Base-by-base conservation (phyloP, 2,113 vertebrate genomes). In the Desmodus rotundus region DNA sequence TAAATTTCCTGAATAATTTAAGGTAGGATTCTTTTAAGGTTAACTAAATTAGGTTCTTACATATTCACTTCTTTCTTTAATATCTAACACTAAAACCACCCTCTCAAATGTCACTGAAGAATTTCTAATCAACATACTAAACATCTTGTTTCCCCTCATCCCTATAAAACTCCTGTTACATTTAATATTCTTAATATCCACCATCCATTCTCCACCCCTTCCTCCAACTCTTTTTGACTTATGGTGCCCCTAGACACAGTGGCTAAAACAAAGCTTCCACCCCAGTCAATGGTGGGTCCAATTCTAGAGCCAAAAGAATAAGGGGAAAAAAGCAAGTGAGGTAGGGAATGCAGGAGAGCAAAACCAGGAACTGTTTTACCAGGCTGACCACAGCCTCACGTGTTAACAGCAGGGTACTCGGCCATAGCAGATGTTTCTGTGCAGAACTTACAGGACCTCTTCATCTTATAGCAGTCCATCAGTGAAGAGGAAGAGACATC, bases 141-240 rank as follows among this genome's bases (percentile, higher is more conserved):
- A 43, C 73, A 5, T 14, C 13, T 13, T 26, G 0, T 85, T 54
- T 6, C 50, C 41, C 43, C 6, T 70, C 28, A 43, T 17, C 4
- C 31, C 28, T 45, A 8, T 22, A 43, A 45, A 14, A 38, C 28
- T 81, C 33, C 45, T n/a, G 22, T 12, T 84, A 4, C 67, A 38
- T 22, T 76, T n/a, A 68, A 24, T 38, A 84, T 43, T 50, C 12
- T 45, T 28, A 9, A 31, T 20, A 72, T 50, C 33, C 16, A 78
- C 24, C 41, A n/a, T 19, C 16, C 5, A n/a, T 4, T 68, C 16
- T n/a, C 33, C 6, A 87, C 0, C 2, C 4, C 1, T 0, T 61
- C 54, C 43, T 41, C 63, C 14, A 90, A n/a, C 15, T 36, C 3
- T 4, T 77, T 58, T 76, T 78, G 31, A 5, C 11, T 91, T 74